Percentiles rank a stretch among this genome's conserved stretches.
phyloP scores from a whole-genome alignment of 2,888 invertebrate genomes.

The Smittia aterrima region DNA sequence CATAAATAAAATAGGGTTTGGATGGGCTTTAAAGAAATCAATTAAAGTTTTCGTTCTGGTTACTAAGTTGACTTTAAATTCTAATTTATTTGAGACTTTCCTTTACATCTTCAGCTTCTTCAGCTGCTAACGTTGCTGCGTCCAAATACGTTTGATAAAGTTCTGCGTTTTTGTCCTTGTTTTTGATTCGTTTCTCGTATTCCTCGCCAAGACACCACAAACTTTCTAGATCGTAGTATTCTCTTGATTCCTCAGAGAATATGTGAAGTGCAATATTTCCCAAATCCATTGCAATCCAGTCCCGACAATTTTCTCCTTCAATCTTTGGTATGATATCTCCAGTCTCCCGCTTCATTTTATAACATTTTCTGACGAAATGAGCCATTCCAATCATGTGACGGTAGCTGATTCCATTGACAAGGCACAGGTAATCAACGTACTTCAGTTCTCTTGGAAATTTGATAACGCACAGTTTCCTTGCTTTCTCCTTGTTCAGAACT shows the following conservation, averaged over 20 bases:
- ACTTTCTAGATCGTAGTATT: slow-evolving; percentile 81
- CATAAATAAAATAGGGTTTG: no score
- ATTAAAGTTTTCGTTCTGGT: no score
- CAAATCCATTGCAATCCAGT: slow-evolving; percentile 90
- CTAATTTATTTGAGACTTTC: no score
- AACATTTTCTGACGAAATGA: slow-evolving; percentile 72
- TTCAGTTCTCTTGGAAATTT: slow-evolving; percentile 68
- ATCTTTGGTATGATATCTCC: slow-evolving; percentile 69
- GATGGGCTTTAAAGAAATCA: no score
- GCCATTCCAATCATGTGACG: slow-evolving; percentile 73
- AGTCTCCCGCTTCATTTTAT: slow-evolving; percentile 66
- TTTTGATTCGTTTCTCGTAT: slow-evolving; percentile 61
- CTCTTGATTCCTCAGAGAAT: slow-evolving; percentile 69
- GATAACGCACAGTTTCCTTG: slow-evolving; percentile 76
- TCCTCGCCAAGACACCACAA: slow-evolving; percentile 85
- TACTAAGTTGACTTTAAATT: not conserved
- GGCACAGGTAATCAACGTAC: slow-evolving; percentile 82
- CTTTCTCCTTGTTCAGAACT: slow-evolving; percentile 73
- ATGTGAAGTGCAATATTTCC: slow-evolving; percentile 91
- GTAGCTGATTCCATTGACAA: slow-evolving; percentile 70
- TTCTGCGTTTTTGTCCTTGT: not conserved
- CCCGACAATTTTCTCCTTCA: slow-evolving; percentile 71
- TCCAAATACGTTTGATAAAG: not conserved
- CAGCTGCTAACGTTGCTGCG: not conserved
- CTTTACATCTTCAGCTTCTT: no score